These are phyloP conservation scores for Brachionus koreanus DNA, from an alignment of 1,140 invertebrate species.

Conservation along the genomic window DNA sequence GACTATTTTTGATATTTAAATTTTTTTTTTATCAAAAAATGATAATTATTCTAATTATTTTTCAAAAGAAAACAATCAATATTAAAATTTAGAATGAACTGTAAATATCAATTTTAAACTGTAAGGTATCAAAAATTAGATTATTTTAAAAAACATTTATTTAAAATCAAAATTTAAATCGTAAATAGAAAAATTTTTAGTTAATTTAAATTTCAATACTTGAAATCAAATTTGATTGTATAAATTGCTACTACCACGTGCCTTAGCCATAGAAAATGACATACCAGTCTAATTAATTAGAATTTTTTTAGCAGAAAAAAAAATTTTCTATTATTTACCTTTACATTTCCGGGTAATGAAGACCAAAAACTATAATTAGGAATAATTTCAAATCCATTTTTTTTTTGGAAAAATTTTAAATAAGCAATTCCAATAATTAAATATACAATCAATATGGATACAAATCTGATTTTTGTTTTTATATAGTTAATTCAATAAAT, in stretches of 20 bases:
- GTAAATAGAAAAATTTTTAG: background rate
- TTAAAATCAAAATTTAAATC: background rate
- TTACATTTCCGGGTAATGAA: background rate
- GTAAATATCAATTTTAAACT: too few relatives aligned
- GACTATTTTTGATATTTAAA: too few relatives aligned
- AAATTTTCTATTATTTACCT: background rate
- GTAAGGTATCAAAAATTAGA: too few relatives aligned
- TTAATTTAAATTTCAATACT: background rate
- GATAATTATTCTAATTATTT: too few relatives aligned
- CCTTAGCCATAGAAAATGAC: background rate
- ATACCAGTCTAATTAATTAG: background rate
- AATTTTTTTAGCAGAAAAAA: background rate
- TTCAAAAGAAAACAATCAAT: too few relatives aligned
- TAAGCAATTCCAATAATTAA: background rate
- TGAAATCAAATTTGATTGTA: conserved; percentile 3
- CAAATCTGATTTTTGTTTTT: background rate
- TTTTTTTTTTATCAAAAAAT: too few relatives aligned
- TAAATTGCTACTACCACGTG: background rate
- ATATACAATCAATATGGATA: background rate
- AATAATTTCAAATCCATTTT: background rate
- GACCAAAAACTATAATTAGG: conserved; percentile 1
- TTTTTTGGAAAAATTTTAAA: conserved; percentile 19
- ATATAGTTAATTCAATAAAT: too few relatives aligned
- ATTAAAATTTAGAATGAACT: too few relatives aligned
- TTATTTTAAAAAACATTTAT: too few relatives aligned